These are phyloP conservation scores for Araneus ventricosus DNA, from an alignment of 1,140 invertebrate species.

Conservation along the genomic window DNA sequence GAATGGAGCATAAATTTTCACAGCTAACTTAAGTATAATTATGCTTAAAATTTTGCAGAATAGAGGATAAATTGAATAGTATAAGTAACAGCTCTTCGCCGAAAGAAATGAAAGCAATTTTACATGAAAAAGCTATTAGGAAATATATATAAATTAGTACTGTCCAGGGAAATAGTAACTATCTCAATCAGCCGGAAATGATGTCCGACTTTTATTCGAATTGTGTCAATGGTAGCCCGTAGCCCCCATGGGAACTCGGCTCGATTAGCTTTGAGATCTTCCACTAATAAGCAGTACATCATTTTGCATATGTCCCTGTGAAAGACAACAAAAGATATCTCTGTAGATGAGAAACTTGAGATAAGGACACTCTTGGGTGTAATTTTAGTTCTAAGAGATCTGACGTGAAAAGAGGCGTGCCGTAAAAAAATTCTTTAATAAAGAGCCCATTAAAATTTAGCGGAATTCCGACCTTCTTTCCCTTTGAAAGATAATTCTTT, in stretches of 20 bases:
- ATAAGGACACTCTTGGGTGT: constrained; percentile 68
- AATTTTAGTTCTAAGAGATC: constrained; percentile 66
- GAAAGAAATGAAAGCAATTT: no score
- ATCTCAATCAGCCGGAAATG: constrained; percentile 22
- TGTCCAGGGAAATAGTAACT: constrained; percentile 9
- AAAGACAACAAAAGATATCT: constrained; percentile 68
- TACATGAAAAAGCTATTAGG: background rate
- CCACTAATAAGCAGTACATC: constrained; percentile 50
- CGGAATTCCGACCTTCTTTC: constrained; percentile 64
- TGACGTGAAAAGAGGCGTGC: background rate
- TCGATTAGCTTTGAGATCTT: constrained; percentile 8
- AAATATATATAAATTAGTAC: constrained; percentile 1
- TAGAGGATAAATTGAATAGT: no score
- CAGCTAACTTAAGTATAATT: no score
- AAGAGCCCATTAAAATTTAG: constrained; percentile 73
- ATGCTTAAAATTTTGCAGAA: no score
- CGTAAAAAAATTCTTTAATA: constrained; percentile 63
- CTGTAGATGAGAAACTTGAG: constrained; percentile 47
- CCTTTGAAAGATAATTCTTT: constrained; percentile 61
- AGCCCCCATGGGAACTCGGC: background rate
- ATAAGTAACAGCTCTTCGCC: no score
- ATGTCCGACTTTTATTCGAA: constrained; percentile 21
- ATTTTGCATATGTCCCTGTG: constrained; percentile 54
- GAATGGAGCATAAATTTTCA: no score
- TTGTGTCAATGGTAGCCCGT: background rate